Conservation (phyloP, 2,888 invertebrate species). For the Megastigmus dorsalis region DNA sequence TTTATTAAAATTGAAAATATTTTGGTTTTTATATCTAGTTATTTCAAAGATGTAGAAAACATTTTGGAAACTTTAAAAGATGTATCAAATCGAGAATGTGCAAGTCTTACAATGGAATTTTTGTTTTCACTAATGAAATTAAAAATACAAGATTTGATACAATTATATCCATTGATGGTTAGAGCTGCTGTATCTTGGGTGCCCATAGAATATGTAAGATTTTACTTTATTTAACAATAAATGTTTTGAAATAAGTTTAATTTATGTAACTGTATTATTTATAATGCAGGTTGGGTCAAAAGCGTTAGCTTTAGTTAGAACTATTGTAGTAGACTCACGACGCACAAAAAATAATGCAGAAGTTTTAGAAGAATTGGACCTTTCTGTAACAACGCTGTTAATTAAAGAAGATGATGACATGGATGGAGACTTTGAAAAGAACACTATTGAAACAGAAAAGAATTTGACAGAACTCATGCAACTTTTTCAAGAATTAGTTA, state of each 20-base stretch:
- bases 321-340: constrained; percentile 70
- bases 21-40: constrained; percentile 63
- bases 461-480: constrained; percentile 75
- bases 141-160: constrained; percentile 71
- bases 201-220: constrained; percentile 70
- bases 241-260: constrained; percentile 24
- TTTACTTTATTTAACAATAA: constrained; percentile 18
- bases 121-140: constrained; percentile 74
- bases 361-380: constrained; percentile 70
- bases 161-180: constrained; percentile 73
- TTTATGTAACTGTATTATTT: constrained; percentile 21
- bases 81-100: constrained; percentile 74
- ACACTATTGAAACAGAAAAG: constrained; percentile 64
- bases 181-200: constrained; percentile 76
- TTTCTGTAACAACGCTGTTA: constrained; percentile 73
- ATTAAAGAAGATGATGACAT: constrained; percentile 69
- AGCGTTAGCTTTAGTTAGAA: constrained; percentile 73
- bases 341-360: constrained; percentile 61
- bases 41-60: constrained; percentile 70
- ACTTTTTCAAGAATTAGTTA: constrained; percentile 74
- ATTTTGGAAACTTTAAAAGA: constrained; percentile 70
- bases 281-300: constrained; percentile 70
- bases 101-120: constrained; percentile 76
- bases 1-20: not conserved
- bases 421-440: constrained; percentile 46